Evolutionary conservation across 2,113 vertebrate genomes (phyloP).

Genomic region (Progne subis): DNA sequence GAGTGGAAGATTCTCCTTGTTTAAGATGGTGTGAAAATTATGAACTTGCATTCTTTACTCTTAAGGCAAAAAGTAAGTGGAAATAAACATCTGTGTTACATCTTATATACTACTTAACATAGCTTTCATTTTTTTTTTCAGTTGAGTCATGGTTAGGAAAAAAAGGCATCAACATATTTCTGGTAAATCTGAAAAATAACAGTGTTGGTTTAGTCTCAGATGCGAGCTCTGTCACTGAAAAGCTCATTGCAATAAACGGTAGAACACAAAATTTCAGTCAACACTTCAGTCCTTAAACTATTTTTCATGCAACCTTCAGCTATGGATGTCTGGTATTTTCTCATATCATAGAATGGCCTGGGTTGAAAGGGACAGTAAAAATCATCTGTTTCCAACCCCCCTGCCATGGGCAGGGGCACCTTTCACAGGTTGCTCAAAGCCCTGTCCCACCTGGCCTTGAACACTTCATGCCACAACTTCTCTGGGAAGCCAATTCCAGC

Average conservation of each 20-base stretch:
- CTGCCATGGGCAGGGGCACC: neutral
- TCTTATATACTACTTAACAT: neutral
- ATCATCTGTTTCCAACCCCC: neutral
- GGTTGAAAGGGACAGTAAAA: neutral
- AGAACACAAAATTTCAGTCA: neutral
- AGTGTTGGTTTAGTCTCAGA: neutral
- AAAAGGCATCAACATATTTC: neutral
- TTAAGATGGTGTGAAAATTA: neutral
- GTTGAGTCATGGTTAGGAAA: neutral
- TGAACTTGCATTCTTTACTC: neutral
- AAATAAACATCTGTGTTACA: neutral
- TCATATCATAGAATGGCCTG: neutral
- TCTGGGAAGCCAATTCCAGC: neutral
- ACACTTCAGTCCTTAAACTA: neutral
- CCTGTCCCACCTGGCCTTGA: neutral
- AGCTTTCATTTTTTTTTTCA: neutral
- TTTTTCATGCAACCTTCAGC: neutral
- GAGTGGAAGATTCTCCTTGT: neutral
- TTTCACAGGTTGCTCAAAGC: neutral
- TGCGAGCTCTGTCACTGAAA: neutral
- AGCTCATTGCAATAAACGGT: neutral
- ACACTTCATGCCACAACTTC: neutral
- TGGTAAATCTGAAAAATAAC: neutral
- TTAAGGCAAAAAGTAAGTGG: neutral
- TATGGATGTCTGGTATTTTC: neutral